Evolutionary conservation across 2,797 vertebrate species (phyloP).

Genomic region (Rhinophrynus dorsalis): DNA sequence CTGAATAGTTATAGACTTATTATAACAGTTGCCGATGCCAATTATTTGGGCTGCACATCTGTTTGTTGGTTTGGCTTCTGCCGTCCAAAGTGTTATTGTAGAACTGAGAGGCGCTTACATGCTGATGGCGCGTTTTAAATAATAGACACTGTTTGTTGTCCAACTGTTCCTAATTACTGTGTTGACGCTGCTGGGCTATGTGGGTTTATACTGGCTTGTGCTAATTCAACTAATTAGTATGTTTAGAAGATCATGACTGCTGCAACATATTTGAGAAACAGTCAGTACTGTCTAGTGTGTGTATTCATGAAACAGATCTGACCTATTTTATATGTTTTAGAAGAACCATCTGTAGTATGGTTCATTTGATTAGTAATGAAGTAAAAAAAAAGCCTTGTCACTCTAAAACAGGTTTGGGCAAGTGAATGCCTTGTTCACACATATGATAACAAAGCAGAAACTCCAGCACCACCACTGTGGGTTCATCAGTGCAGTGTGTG

Average conservation of each 20-base stretch:
- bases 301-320: conserved; percentile 22
- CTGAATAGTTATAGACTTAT: conserved; percentile 45
- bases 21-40: conserved; percentile 41
- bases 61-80: conserved; percentile 48
- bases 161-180: conserved; percentile 51
- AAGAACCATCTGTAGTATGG: not conserved
- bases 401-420: no score
- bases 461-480: no score
- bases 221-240: conserved; percentile 48
- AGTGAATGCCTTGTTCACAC: no score
- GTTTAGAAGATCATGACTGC: conserved; percentile 46
- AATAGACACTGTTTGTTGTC: conserved; percentile 50
- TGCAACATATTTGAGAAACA: conserved; percentile 43
- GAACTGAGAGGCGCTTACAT: conserved; percentile 30
- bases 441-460: no score
- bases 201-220: conserved; percentile 49
- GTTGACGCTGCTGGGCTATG: conserved; percentile 50
- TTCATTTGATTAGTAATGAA: no score
- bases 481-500: no score
- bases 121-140: conserved; percentile 46
- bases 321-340: conserved; percentile 27
- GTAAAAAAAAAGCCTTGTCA: no score
- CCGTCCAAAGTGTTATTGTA: conserved; percentile 47
- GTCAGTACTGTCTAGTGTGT: conserved; percentile 5
- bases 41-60: conserved; percentile 49